Base-by-base conservation (phyloP, 2,113 vertebrate species). In the Nothoprocta perdicaria region DNA sequence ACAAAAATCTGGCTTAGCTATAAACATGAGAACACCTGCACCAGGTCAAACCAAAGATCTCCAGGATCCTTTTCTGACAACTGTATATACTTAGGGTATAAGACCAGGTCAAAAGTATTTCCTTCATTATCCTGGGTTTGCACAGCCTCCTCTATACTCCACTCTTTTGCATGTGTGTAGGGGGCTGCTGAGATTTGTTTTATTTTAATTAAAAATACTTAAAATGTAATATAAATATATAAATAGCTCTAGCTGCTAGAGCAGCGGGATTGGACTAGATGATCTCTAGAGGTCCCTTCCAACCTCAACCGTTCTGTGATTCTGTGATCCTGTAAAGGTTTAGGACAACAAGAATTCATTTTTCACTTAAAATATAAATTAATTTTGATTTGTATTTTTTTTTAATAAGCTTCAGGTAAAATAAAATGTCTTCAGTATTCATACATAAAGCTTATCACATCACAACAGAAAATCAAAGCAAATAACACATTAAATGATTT, bases 151-250 rank as follows among this genome's bases (percentile, higher is more conserved):
- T 89, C 43, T 52, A 84, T 27, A 5, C 4, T 76, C 43, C 61
- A 2, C 41, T 85, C 24, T 40, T 79, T 78, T 68, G 27, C 12
- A 81, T 81, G 74, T 71, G 8, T 14, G 23, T 24, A 24, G 15
- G 21, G 2, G 38, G 17, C 18, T 71, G 69, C 27, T 52, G 78
- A 86, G 29, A 68, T 87, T 45, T 61, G 10, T 46, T 68, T 82
- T 60, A 65, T 13, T 52, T 92, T 65, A 45, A 77, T 19, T 26
- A 38, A 0, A 84, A 75, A 33, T 8, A 75, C 40, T 81, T 68
- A 41, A 86, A 90, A 75, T 57, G 7, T 14, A 90, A 86, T 92
- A 86, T 53, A 65, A 95, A 86, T 60, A 38, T 26, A 31, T 19
- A 38, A 67, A n/a, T 38, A 38, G 35, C 35, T 38, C 35, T 38